These are phyloP conservation scores for Anarsia innoxiella DNA, from an alignment of 2,888 invertebrate species.

Conservation along the genomic window DNA sequence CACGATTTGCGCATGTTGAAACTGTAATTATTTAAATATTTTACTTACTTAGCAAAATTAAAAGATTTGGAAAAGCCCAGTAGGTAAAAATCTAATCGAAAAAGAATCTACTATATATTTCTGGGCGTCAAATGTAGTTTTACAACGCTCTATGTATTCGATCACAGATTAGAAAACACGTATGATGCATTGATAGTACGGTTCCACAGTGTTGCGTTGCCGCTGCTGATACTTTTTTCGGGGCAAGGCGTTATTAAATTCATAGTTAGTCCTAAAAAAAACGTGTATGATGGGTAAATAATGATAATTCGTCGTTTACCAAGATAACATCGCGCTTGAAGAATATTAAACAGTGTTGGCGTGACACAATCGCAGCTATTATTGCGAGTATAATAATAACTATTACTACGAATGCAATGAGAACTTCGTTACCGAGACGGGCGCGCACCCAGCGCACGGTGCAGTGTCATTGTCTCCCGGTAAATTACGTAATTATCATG, in stretches of 20 bases:
- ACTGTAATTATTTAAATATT: constrained; percentile 7
- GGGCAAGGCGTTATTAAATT: no score
- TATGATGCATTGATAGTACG: no score
- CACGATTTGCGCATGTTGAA: constrained; percentile 3
- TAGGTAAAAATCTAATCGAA: constrained; percentile 10
- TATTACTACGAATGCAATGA: constrained; percentile 18
- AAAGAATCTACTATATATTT: constrained; percentile 33
- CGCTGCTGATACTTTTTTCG: no score
- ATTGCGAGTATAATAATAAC: no score
- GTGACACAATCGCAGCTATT: constrained; percentile 11
- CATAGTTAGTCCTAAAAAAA: no score
- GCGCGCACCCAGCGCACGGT: constrained; percentile 17
- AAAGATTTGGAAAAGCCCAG: no score
- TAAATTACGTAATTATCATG: constrained; percentile 19
- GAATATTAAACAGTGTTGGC: no score
- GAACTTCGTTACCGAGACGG: constrained; percentile 13
- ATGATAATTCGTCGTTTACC: constrained; percentile 8
- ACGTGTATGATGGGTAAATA: neutral
- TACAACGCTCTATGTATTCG: constrained; percentile 31
- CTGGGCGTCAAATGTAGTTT: constrained; percentile 31
- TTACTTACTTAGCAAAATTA: no score
- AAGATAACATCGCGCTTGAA: no score
- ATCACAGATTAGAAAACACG: no score
- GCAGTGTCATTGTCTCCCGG: constrained; percentile 27
- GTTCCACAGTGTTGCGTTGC: no score